Base-by-base conservation (phyloP, 2,888 invertebrate genomes). In the Orthosia incerta region DNA sequence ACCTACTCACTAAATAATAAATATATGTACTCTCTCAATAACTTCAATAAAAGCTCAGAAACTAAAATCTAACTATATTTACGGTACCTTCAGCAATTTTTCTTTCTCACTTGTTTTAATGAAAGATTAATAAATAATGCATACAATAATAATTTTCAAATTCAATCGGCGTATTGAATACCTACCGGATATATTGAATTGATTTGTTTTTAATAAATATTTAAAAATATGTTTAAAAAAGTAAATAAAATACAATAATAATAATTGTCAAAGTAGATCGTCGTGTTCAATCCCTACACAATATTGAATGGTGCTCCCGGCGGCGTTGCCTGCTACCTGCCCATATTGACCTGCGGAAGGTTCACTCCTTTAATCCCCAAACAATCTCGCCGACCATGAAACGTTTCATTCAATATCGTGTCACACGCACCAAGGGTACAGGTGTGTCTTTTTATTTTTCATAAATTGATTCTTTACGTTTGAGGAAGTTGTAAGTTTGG, bases 331-430 rank as follows among this genome's bases (percentile, higher is more conserved):
- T 85, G 89, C 93, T 95, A 95, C 95, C 95, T 95, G 95, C 88
- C 84, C 78, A 87, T 92, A 93, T 92, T 93, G 93, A 95, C 95
- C 95, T 93, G 92, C 87, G 84, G 85, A 90, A 90, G 92, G 91
- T 89, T 90, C 89, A 88, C 89, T 89, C 74, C 71, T 83, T 73
- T 95, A 94, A 95, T 94, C 94, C 93, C 90, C 82, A 83, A 89
- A 91, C 93, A 87, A 89, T 92, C 90, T 90, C 84, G 76, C 88
- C 87, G 84, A 89, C 92, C 94, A 94, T 94, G 94, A 92, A 94
- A 92, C 91, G 90, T 93, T 90, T 91, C 91, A 93, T 92, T 93
- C 93, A 81, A 83, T 87, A 79, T 67, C 70, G 66, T 79, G 77
- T 74, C 74, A 77, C 71, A 76, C 75, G 64, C 76, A 71, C 76